A percentile compares a stretch with the other conserved stretches of the same genome.
These are phyloP conservation scores for Hydractinia echinata DNA, from an alignment of 30 jellyfish, hydroid and myxozoan species.

Conservation along the genomic window DNA sequence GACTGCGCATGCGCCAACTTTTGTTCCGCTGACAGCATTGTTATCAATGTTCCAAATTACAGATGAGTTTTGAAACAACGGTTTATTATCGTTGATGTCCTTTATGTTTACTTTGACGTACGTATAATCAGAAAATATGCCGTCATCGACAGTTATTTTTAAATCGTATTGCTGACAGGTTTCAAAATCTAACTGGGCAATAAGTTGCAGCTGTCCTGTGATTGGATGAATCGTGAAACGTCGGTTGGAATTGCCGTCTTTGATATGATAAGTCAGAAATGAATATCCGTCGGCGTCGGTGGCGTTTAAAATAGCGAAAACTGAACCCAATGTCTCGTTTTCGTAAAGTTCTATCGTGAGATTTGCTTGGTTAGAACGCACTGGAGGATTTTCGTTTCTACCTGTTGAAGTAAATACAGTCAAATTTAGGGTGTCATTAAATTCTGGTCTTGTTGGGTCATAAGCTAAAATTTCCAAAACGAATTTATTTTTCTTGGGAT, in stretches of 20 bases:
- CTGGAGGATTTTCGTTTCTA: background rate
- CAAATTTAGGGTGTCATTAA: background rate
- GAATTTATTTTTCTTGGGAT: too few species aligned
- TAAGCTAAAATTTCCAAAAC: background rate
- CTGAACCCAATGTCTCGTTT: background rate
- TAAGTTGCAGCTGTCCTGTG: background rate
- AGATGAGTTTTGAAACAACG: background rate
- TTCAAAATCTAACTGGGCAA: background rate
- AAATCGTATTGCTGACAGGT: background rate
- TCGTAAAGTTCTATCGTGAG: background rate
- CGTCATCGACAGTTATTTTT: background rate
- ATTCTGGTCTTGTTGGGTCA: slow-evolving; percentile 6
- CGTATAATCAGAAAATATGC: background rate
- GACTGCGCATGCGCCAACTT: background rate
- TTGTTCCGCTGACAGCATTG: background rate
- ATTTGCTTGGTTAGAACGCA: background rate
- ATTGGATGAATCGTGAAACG: background rate
- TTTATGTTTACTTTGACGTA: background rate
- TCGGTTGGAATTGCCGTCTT: background rate
- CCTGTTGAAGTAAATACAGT: background rate
- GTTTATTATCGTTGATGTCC: background rate
- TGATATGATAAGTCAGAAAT: background rate
- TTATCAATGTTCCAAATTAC: background rate
- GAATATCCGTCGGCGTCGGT: background rate
- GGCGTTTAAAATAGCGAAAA: background rate